Percentiles rank a stretch among this genome's conserved stretches.
These are phyloP conservation scores for Trochalopteron elliotii DNA, from an alignment of 2,113 vertebrate species.

Conservation along the genomic window DNA sequence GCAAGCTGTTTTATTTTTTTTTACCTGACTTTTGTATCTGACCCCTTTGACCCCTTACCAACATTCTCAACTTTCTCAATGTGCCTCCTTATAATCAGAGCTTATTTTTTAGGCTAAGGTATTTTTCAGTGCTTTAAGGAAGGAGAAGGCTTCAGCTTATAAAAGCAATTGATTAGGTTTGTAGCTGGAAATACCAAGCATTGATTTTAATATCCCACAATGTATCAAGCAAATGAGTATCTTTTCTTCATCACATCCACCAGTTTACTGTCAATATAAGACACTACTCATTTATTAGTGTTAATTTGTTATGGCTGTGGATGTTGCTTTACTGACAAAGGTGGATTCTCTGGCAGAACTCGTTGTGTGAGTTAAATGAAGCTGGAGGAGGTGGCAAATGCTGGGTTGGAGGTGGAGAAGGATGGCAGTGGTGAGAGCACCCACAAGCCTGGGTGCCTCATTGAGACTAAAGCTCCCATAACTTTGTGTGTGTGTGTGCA, in stretches of 20 bases:
- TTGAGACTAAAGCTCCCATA: neutral
- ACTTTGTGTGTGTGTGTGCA: neutral
- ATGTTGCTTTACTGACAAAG: neutral
- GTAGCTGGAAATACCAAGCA: neutral
- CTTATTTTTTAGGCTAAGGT: neutral
- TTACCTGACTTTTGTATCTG: neutral
- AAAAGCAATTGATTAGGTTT: neutral
- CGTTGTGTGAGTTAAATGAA: neutral
- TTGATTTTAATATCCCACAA: constrained; percentile 13
- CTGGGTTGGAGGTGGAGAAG: neutral
- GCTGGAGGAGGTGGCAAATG: neutral
- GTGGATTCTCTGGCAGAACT: constrained; percentile 32
- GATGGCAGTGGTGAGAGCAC: neutral
- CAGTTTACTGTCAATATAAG: constrained; percentile 16
- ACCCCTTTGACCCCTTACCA: neutral
- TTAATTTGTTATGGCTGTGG: neutral
- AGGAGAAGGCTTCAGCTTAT: neutral
- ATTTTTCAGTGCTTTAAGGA: neutral
- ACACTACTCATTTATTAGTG: constrained; percentile 8
- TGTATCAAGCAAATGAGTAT: neutral
- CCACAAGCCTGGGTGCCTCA: neutral
- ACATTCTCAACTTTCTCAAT: neutral
- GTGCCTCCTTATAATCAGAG: neutral
- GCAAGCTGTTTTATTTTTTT: neutral
- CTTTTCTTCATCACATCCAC: constrained; percentile 5